A percentile compares a stretch with the other conserved stretches of the same genome.
Conservation (phyloP, 2,888 invertebrate genomes). For the Euplexia lucipara region DNA sequence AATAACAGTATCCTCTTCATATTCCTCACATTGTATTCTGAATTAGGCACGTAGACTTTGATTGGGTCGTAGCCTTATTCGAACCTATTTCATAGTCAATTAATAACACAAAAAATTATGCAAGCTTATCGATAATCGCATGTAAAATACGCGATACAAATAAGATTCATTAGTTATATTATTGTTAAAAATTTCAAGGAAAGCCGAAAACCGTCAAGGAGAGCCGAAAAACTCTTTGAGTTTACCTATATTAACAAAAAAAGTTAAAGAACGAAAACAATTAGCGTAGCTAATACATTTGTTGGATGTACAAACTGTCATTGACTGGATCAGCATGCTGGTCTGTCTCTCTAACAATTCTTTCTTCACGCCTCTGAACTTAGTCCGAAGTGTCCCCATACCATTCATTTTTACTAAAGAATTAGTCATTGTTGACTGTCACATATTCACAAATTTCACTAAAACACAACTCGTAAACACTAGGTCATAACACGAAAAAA, state of each 20-base stretch:
- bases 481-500: constrained; percentile 26
- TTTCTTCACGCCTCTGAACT: constrained; percentile 95
- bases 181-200: neutral
- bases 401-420: constrained; percentile 85
- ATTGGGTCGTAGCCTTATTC: constrained; percentile 2
- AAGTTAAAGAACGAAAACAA: constrained; percentile 1
- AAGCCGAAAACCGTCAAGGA: neutral
- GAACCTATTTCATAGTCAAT: constrained; percentile 18
- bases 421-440: constrained; percentile 60
- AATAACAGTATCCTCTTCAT: neutral
- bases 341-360: constrained; percentile 94
- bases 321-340: constrained; percentile 93
- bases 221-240: neutral
- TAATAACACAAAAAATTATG: constrained; percentile 7
- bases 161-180: constrained; percentile 5
- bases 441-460: constrained; percentile 68
- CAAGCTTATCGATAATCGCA: constrained; percentile 28
- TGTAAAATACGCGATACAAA: constrained; percentile 7
- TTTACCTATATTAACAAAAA: too few relatives aligned
- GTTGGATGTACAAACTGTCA: constrained; percentile 93
- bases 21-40: constrained; percentile 18
- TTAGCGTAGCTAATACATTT: constrained; percentile 6
- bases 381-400: constrained; percentile 91
- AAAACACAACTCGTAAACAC: constrained; percentile 45
- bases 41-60: neutral